Conservation (phyloP, 2,113 vertebrate genomes). For the Apaloderma vittatum region DNA sequence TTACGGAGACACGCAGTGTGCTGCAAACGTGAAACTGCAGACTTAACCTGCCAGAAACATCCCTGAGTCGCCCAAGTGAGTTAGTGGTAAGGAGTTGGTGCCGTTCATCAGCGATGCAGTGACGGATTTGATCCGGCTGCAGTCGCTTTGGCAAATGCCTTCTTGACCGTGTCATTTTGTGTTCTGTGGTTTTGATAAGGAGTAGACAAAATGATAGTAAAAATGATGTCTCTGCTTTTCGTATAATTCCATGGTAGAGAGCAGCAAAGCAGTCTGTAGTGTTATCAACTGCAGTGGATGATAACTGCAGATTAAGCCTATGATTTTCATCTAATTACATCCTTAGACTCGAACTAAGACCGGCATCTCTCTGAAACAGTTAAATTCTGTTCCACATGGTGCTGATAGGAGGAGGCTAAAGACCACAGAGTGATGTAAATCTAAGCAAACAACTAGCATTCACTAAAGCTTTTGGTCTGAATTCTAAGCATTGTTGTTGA, state of each 20-base stretch:
- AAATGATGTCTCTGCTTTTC: not conserved
- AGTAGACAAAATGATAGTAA: not conserved
- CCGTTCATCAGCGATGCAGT: not conserved
- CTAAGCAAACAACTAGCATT: not conserved
- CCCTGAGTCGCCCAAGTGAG: accelerated
- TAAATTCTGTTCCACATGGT: not conserved
- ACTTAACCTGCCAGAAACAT: not conserved
- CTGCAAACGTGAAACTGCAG: not conserved
- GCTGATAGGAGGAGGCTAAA: not conserved
- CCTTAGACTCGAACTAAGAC: not conserved
- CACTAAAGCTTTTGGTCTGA: not conserved
- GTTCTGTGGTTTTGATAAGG: not conserved
- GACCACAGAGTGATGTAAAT: not conserved
- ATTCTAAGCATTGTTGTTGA: not conserved
- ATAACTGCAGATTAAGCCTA: not conserved
- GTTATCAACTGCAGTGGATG: not conserved
- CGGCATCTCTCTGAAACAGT: no score
- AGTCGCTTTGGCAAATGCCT: not conserved
- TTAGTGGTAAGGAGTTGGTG: not conserved
- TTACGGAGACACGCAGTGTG: not conserved
- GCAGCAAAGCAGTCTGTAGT: not conserved
- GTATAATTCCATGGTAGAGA: not conserved
- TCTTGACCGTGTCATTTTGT: not conserved
- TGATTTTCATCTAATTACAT: not conserved
- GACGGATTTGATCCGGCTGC: not conserved